These are phyloP conservation scores for Manduca sexta DNA, from an alignment of 1,140 invertebrate species.

Conservation along the genomic window DNA sequence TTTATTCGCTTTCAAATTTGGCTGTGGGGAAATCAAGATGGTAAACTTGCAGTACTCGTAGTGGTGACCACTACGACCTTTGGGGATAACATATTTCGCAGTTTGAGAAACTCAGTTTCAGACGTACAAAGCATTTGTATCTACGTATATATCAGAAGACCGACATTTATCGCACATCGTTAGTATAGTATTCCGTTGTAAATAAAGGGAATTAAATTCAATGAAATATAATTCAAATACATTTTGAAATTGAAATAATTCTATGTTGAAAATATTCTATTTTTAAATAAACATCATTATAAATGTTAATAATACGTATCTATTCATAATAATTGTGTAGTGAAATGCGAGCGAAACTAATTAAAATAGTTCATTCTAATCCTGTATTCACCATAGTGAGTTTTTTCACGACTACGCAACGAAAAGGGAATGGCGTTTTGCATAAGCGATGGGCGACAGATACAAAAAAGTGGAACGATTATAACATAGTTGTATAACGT, in stretches of 20 bases:
- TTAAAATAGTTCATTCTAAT: constrained; percentile 55
- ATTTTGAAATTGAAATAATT: no score
- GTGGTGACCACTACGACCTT: constrained; percentile 26
- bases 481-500: no score
- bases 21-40: constrained; percentile 60
- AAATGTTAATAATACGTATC: no score
- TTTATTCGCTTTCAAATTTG: constrained; percentile 40
- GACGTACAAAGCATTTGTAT: no score
- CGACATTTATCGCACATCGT: no score
- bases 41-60: constrained; percentile 30
- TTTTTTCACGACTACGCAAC: constrained; percentile 31
- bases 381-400: constrained; percentile 36
- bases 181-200: no score
- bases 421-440: constrained; percentile 10
- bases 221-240: no score
- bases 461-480: neutral
- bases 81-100: constrained; percentile 31
- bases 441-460: constrained; percentile 9
- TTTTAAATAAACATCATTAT: no score
- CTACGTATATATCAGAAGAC: no score
- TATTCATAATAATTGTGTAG: constrained; percentile 15
- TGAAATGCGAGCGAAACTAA: constrained; percentile 40
- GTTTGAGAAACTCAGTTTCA: constrained; percentile 7
- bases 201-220: no score
- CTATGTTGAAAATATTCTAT: no score